A percentile compares a stretch with the other conserved stretches of the same genome.
Evolutionary conservation across 1,140 invertebrate species (phyloP).

Genomic region (Caenorhabditis brenneri): DNA sequence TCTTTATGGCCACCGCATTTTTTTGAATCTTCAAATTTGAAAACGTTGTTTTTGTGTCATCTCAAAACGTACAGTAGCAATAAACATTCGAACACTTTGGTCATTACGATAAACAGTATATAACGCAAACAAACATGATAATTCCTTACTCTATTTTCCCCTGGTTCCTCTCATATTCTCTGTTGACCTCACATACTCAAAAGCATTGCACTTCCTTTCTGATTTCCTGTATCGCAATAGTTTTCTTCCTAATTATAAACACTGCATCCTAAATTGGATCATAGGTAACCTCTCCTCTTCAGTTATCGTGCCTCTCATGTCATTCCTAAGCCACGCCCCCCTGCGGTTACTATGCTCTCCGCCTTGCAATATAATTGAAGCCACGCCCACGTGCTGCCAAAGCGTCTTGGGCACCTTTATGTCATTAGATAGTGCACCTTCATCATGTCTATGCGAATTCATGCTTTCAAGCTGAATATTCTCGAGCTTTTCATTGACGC

Average conservation of each 20-base stretch:
- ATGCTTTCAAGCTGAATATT: constrained; percentile 6
- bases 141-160: background rate
- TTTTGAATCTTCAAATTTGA: background rate
- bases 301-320: background rate
- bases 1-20: background rate
- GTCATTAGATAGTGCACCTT: too few species aligned
- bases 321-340: background rate
- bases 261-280: too few species aligned
- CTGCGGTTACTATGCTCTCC: background rate
- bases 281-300: background rate
- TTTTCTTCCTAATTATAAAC: too few species aligned
- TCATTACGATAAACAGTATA: background rate
- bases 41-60: background rate
- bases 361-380: background rate
- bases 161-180: background rate
- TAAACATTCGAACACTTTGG: background rate
- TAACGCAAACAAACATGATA: constrained; percentile 14
- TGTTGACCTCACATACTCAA: background rate
- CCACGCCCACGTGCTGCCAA: background rate
- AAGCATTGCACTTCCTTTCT: too few species aligned
- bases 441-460: constrained; percentile 13
- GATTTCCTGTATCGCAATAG: background rate
- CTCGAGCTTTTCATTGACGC: background rate
- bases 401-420: too few species aligned
- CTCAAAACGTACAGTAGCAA: background rate